Evolutionary conservation across 2,797 vertebrate genomes (phyloP), one percentile per base, ranked within the genome.

Genomic region (Sternotherus odoratus): DNA sequence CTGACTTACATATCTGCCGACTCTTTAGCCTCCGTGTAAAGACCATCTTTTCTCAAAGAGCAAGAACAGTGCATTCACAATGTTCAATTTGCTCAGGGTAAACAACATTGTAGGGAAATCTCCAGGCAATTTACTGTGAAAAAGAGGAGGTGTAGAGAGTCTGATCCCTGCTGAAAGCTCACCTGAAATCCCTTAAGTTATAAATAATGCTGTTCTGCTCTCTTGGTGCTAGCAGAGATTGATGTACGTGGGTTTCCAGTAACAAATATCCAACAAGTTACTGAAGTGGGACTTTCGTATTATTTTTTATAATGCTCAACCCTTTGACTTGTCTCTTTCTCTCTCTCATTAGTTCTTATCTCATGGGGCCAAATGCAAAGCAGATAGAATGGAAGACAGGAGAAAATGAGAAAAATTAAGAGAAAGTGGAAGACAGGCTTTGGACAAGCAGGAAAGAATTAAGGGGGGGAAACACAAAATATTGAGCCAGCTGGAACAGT

Each of bases 141-240:
- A 83, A 94, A 86, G 79, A 83, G 54, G 89, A 87, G n/a, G 74
- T 46, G 17, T 7, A 56, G 46, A 33, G 36, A 49, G 6, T 46
- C 57, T 56, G 43, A 93, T 82, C 83, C 89, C 72, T 69, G 50
- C 54, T 63, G 88, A 91, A 93, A 95, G 69, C 56, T 95, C 54
- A 94, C 50, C 91, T 96, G 80, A 23, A 90, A 72, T 69, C 60
- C 60, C 86, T 79, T 88, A 88, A 91, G 72, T 88, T 82, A 92
- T 81, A 95, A 97, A 89, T 95, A 87, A 90, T 72, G 13, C n/a
- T 88, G 48, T 56, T 95, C 83, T 79, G 12, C 21, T 77, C 39
- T 92, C 72, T 85, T 80, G 75, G 33, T 91, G 83, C 39, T 86
- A 88, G 51, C 36, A 86, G 92, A 95, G 88, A 96, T 48, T 95